phyloP scores from a whole-genome alignment of 2,113 vertebrate genomes.

The Orientallactaga bullata region DNA sequence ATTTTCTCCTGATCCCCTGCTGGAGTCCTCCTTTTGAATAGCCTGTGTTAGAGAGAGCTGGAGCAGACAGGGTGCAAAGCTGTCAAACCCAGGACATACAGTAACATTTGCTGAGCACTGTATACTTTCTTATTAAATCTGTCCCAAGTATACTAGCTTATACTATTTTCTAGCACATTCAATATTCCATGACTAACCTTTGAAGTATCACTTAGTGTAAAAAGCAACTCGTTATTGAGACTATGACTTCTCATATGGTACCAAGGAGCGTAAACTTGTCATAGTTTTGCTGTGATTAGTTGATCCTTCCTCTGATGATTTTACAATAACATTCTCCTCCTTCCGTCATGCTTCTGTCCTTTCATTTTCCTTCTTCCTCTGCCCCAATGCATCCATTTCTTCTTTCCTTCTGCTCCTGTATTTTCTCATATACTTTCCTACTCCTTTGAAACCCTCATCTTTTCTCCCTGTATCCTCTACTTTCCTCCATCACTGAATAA shows the following conservation, averaged over 20 bases:
- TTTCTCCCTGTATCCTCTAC: not conserved
- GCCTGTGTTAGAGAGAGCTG: not conserved
- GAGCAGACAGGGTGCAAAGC: not conserved
- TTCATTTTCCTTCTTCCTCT: not conserved
- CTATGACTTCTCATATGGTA: not conserved
- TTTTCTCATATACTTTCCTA: not conserved
- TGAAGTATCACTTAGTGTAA: not conserved
- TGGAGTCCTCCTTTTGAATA: not conserved
- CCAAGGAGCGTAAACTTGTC: not conserved
- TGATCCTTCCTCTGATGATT: not conserved
- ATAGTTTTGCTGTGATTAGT: not conserved
- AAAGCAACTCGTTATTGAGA: not conserved
- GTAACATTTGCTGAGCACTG: not conserved
- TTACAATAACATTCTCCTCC: not conserved
- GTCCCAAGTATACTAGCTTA: not conserved
- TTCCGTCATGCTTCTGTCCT: not conserved
- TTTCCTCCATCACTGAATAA: constrained; percentile 30
- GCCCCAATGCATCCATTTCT: not conserved
- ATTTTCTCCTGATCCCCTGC: constrained; percentile 3
- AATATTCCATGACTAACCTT: not conserved
- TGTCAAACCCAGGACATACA: not conserved
- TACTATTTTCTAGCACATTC: not conserved
- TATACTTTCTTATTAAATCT: not conserved
- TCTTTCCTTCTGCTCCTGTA: not conserved
- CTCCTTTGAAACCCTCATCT: not conserved